Conservation (phyloP, 2,797 vertebrate species). For the Acanthornis magna region DNA sequence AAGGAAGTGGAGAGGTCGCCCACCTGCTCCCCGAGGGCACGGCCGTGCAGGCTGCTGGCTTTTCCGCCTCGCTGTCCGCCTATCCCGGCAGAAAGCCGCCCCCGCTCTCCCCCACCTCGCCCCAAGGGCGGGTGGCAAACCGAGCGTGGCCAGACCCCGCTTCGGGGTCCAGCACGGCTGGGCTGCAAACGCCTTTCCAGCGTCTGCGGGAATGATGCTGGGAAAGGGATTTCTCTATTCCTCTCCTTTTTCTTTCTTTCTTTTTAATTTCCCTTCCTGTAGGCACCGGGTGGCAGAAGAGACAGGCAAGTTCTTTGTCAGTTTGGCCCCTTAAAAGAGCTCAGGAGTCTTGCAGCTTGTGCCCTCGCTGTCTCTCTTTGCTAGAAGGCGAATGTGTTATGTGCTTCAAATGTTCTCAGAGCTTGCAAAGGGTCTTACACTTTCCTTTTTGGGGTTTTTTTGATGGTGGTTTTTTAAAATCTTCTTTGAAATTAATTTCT, state of each 20-base stretch:
- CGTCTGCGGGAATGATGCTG: not conserved
- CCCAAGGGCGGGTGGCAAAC: not conserved
- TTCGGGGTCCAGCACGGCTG: not conserved
- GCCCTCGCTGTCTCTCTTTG: not conserved
- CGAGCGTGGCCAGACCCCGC: not conserved
- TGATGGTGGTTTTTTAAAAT: not conserved
- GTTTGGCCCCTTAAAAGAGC: not conserved
- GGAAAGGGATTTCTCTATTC: not conserved
- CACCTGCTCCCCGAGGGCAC: not conserved
- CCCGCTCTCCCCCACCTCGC: fast-evolving
- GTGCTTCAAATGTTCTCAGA: not conserved
- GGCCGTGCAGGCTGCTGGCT: not conserved
- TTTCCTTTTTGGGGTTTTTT: not conserved
- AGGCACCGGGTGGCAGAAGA: not conserved
- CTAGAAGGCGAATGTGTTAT: not conserved
- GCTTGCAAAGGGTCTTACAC: not conserved
- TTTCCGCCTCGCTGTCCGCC: not conserved
- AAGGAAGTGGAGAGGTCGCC: not conserved
- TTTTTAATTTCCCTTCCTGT: not conserved
- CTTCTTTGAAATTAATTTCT: not conserved
- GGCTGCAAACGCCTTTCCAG: not conserved
- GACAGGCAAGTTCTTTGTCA: not conserved
- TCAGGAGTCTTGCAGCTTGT: not conserved
- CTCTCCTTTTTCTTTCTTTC: not conserved
- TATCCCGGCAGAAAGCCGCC: not conserved